A percentile compares a stretch with the other conserved stretches of the same genome.
These are phyloP conservation scores for Alectura lathami DNA, from an alignment of 2,113 vertebrate genomes.

Conservation along the genomic window DNA sequence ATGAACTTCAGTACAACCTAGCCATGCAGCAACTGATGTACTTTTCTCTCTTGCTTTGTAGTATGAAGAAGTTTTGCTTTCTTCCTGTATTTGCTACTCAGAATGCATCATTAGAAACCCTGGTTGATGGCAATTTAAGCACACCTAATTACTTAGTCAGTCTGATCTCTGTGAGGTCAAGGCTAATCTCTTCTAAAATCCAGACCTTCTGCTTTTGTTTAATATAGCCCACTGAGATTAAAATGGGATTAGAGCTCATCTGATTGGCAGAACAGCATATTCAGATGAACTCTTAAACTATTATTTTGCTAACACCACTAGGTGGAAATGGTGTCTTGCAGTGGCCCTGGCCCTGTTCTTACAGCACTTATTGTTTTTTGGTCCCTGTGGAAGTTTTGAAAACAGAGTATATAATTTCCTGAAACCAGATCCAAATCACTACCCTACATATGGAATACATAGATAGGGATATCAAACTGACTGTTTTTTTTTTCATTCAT, in stretches of 20 bases:
- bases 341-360: background rate
- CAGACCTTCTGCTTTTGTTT: constrained; percentile 70
- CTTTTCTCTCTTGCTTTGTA: background rate
- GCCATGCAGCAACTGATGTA: background rate
- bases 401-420: background rate
- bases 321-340: background rate
- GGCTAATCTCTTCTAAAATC: constrained; percentile 66
- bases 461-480: accelerated
- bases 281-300: background rate
- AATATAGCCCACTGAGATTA: constrained; percentile 71
- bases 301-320: background rate
- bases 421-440: background rate
- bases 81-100: background rate
- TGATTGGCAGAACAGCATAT: background rate
- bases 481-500: background rate
- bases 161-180: constrained; percentile 67
- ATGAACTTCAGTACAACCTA: background rate
- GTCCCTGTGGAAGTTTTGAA: background rate
- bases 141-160: constrained; percentile 59
- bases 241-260: constrained; percentile 69
- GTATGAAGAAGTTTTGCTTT: background rate
- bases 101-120: background rate
- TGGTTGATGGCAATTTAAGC: constrained; percentile 16
- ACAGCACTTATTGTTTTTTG: background rate
- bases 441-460: background rate